phyloP scores from a whole-genome alignment of 2,888 invertebrate species.

The Scaptomyza reducta region DNA sequence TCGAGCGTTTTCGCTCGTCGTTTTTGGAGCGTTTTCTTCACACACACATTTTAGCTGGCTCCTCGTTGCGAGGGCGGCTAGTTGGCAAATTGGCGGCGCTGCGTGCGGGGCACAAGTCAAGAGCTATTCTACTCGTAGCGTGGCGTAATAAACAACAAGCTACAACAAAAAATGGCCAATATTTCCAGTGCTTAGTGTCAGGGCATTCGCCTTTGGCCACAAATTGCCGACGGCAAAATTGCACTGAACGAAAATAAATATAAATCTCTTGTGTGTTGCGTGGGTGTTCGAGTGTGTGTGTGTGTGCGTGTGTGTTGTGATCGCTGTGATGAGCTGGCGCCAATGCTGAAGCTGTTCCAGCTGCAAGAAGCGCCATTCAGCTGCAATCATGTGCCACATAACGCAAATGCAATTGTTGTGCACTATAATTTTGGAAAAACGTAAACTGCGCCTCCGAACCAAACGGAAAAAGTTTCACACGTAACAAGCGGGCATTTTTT shows the following conservation, averaged over 20 bases:
- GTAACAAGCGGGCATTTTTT: constrained; percentile 53
- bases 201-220: constrained; percentile 27
- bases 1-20: constrained; percentile 61
- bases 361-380: constrained; percentile 54
- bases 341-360: constrained; percentile 44
- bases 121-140: constrained; percentile 39
- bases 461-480: constrained; percentile 83
- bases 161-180: constrained; percentile 7
- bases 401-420: constrained; percentile 77
- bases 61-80: constrained; percentile 62
- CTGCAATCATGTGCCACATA: constrained; percentile 83
- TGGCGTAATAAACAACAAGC: constrained; percentile 28
- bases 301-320: constrained; percentile 21
- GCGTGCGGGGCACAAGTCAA: constrained; percentile 55
- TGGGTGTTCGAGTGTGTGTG: constrained; percentile 11
- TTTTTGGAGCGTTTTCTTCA: constrained; percentile 55
- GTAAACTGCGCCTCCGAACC: constrained; percentile 82
- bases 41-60: constrained; percentile 47
- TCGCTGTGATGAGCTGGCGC: constrained; percentile 36
- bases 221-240: constrained; percentile 61
- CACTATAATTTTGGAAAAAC: constrained; percentile 82
- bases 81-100: constrained; percentile 71
- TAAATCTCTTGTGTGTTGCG: constrained; percentile 7
- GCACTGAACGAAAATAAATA: background rate
- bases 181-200: constrained; percentile 36